Conservation (phyloP, 2,113 vertebrate species). For the Romanogobio albipinnatus region DNA sequence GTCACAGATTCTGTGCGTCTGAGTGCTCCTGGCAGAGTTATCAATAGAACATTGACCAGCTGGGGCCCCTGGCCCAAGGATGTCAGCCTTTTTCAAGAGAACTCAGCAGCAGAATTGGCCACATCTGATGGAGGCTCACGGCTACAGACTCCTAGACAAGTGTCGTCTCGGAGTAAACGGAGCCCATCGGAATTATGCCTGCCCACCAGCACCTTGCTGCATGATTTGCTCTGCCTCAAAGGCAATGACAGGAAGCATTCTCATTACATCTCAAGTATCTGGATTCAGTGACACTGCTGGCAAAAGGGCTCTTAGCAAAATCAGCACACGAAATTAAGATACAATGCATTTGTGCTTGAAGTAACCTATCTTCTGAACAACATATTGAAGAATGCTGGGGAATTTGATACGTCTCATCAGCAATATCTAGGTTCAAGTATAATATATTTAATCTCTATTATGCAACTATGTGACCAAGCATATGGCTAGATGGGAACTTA, state of each 20-base stretch:
- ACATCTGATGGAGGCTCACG: background rate
- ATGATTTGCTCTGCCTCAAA: slow-evolving; percentile 29
- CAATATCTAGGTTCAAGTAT: background rate
- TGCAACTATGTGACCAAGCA: background rate
- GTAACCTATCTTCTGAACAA: background rate
- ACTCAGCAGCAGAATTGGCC: slow-evolving; percentile 1
- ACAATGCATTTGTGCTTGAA: background rate
- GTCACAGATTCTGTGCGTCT: background rate
- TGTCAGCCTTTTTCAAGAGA: background rate
- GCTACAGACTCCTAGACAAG: slow-evolving; percentile 5
- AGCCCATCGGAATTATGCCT: background rate
- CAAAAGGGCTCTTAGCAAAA: background rate
- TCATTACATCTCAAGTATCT: slow-evolving; percentile 19
- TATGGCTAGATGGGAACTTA: background rate
- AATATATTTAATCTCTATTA: background rate
- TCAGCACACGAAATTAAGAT: background rate
- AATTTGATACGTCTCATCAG: background rate
- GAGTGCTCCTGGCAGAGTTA: background rate
- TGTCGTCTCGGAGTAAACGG: background rate
- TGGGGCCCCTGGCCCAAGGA: slow-evolving; percentile 16
- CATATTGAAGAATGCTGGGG: background rate
- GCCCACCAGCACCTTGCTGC: slow-evolving; percentile 14
- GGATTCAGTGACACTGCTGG: background rate
- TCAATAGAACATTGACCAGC: slow-evolving; percentile 19
- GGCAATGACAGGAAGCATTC: background rate